Conservation (phyloP, 2,888 invertebrate species). For the Clivina fossor region DNA sequence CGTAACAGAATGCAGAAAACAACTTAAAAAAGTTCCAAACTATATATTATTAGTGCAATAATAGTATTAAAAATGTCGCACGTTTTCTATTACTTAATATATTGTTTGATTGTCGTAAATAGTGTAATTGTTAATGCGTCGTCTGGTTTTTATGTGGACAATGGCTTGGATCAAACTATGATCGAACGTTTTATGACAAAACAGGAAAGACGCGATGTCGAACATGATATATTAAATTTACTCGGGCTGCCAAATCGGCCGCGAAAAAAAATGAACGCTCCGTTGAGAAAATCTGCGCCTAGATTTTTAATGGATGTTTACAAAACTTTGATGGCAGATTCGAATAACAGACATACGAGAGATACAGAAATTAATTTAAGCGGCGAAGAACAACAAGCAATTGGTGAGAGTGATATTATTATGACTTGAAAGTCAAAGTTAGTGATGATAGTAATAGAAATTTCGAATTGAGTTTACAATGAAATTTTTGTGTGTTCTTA, state of each 20-base stretch:
- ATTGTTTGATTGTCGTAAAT: slow-evolving; percentile 13
- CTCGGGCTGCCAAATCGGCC: slow-evolving; percentile 85
- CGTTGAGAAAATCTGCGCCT: slow-evolving; percentile 71
- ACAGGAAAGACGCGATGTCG: slow-evolving; percentile 78
- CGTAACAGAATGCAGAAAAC: slow-evolving; percentile 10
- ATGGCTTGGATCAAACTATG: slow-evolving; percentile 83
- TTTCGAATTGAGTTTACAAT: too few relatives aligned
- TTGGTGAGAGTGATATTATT: slow-evolving; percentile 91
- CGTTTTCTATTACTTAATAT: slow-evolving; percentile 10
- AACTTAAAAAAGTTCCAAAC: slow-evolving; percentile 13
- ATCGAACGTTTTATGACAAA: slow-evolving; percentile 74
- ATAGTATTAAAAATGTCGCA: slow-evolving; percentile 18
- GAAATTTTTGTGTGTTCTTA: too few relatives aligned
- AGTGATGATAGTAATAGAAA: too few relatives aligned
- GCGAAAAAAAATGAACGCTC: slow-evolving; percentile 51
- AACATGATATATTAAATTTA: slow-evolving; percentile 85
- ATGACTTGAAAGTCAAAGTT: slow-evolving; percentile 92
- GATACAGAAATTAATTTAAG: slow-evolving; percentile 69
- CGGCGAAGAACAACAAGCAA: slow-evolving; percentile 78
- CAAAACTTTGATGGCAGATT: slow-evolving; percentile 68
- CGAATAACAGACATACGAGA: slow-evolving; percentile 59
- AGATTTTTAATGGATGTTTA: slow-evolving; percentile 88
- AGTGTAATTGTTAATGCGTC: slow-evolving; percentile 51
- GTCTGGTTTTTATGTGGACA: slow-evolving; percentile 83
- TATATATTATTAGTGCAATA: background rate